Conservation (phyloP, 2,888 invertebrate genomes). For the Andricus quercusramuli region DNA sequence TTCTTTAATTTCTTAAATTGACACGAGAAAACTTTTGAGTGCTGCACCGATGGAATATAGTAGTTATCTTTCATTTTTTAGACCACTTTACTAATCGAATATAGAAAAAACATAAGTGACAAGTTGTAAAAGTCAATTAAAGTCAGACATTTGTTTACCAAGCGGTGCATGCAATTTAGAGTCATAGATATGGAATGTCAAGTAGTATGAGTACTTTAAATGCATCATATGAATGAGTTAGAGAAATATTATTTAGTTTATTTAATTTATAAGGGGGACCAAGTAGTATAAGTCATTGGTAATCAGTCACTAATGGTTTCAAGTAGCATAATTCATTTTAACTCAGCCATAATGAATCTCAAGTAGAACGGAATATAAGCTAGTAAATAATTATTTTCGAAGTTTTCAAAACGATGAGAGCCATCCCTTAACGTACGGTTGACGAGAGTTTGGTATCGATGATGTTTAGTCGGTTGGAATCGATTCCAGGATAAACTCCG, state of each 20-base stretch:
- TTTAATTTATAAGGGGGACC: neutral
- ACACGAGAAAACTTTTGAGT: no score
- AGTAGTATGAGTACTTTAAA: neutral
- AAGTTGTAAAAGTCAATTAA: no score
- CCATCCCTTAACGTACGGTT: neutral
- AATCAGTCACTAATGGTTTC: neutral
- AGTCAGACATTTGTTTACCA: no score
- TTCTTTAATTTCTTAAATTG: no score
- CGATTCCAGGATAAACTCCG: slow-evolving; percentile 36
- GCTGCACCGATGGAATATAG: no score
- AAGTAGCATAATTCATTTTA: neutral
- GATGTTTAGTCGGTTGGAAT: slow-evolving; percentile 12
- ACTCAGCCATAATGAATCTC: neutral
- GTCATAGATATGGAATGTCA: neutral
- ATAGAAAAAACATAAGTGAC: no score
- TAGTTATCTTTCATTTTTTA: no score
- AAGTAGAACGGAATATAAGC: neutral
- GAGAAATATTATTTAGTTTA: neutral
- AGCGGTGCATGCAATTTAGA: neutral
- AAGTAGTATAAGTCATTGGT: neutral
- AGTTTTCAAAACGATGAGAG: neutral
- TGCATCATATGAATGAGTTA: neutral
- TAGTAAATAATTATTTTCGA: neutral
- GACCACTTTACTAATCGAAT: no score
- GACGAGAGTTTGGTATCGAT: slow-evolving; percentile 38